Base-by-base conservation (phyloP, 2,888 invertebrate species). In the Microdon myrmicae region DNA sequence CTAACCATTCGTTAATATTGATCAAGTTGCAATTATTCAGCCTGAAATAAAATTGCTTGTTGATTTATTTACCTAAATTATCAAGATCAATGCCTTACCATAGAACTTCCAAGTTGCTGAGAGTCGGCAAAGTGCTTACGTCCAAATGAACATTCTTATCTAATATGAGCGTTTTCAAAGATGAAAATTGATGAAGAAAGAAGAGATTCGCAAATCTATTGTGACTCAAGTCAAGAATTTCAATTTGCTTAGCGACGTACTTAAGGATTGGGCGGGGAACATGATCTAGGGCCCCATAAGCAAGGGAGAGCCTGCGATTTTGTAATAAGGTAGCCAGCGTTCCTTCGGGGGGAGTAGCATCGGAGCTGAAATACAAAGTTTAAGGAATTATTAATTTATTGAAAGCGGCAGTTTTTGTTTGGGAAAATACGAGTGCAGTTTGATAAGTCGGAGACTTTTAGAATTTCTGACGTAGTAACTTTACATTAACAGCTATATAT, bases 121-220 rank as follows among this genome's bases (percentile, higher is more conserved):
- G 77, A 8, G 82, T 81, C 0, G 92, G 92, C 38, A 92, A 82
- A 14, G 82, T 77, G 14, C 86, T 85, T 58, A 83, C 83, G 20
- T 88, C 85, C 9, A 85, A 85, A 45, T 91, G 85, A 1, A 83
- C 83, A 75, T 93, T 93, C 71, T 88, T 86, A 77, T 93, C 93
- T 64, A 90, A 84, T 70, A 92, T 89, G 8, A 92, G 77, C 0
- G 89, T 89, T 4, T 87, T 86, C 43, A 92, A 76, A 61, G 85
- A 82, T 38, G 83, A 84, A 77, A 92, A 90, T 71, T 86, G 83
- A 1, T 83, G 81, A 25, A 92, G 75, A 67, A 88, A 88, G 67
- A 87, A 84, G 56, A 91, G 80, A 75, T 88, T 87, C 47, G 89
- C 91, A 56, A 89, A 84, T 73, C 85, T 83, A 71, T 89, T 89